A percentile compares a stretch with the other conserved stretches of the same genome.
Conservation (phyloP, 2,888 invertebrate species). For the Byasa hedistus region DNA sequence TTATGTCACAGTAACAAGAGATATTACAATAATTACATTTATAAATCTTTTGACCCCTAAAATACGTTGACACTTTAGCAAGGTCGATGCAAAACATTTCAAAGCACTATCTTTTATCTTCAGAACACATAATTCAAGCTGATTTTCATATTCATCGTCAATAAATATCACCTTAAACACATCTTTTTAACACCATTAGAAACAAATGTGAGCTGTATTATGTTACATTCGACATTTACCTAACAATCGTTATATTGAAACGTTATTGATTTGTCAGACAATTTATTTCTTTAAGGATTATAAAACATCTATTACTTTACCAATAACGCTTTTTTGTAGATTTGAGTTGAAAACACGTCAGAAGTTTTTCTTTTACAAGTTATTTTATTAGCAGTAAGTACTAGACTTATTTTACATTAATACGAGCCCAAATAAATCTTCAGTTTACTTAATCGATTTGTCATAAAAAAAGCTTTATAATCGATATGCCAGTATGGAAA, state of each 20-base stretch:
- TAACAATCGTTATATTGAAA: conserved; percentile 16
- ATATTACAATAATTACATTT: conserved; percentile 25
- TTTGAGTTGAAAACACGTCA: neutral
- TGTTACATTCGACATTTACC: conserved; percentile 25
- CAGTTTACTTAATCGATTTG: too few species aligned
- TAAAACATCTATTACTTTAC: conserved; percentile 4
- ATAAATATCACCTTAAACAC: conserved; percentile 27
- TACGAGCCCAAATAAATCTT: too few species aligned
- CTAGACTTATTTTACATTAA: too few species aligned
- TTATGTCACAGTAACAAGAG: conserved; percentile 13
- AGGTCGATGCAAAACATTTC: conserved; percentile 25
- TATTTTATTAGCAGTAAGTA: too few species aligned
- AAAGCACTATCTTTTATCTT: conserved; percentile 28
- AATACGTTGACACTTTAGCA: conserved; percentile 29
- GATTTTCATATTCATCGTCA: conserved; percentile 28
- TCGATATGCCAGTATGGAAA: too few species aligned
- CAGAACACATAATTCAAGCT: conserved; percentile 26
- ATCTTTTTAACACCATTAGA: conserved; percentile 31
- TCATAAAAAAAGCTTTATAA: too few species aligned
- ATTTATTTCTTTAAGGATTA: conserved; percentile 20
- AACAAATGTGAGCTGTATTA: conserved; percentile 25
- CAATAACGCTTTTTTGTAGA: conserved; percentile 2
- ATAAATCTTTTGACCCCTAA: conserved; percentile 28
- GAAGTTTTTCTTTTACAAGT: neutral
- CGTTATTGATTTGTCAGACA: conserved; percentile 23